Evolutionary conservation across 2,113 vertebrate species (phyloP).

Genomic region (Felis catus): DNA sequence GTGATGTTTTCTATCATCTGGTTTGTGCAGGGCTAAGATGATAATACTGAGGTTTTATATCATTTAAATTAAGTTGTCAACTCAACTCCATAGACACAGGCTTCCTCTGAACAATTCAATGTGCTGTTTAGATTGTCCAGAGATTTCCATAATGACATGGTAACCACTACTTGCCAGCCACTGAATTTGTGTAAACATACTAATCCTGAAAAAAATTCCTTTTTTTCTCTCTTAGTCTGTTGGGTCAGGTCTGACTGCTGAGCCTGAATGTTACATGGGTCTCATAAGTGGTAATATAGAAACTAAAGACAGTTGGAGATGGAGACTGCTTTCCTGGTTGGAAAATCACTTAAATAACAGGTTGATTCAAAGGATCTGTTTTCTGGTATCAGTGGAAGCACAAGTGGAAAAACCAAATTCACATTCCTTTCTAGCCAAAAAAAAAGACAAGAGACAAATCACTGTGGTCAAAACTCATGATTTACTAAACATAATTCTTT

Average conservation of each 20-base stretch:
- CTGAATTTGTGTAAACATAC: slow-evolving; percentile 3
- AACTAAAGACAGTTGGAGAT: not conserved
- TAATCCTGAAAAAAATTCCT: slow-evolving; percentile 47
- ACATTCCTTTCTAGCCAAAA: not conserved
- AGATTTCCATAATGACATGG: slow-evolving; percentile 46
- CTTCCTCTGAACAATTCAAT: not conserved
- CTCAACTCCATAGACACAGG: slow-evolving; percentile 13
- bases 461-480: slow-evolving; percentile 25
- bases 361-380: slow-evolving; percentile 30
- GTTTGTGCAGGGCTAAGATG: slow-evolving; percentile 30
- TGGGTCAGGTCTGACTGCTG: not conserved
- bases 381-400: not conserved
- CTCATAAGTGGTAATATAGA: not conserved
- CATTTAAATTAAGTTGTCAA: slow-evolving; percentile 67
- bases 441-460: slow-evolving; percentile 11
- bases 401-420: slow-evolving; percentile 14
- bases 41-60: slow-evolving; percentile 53
- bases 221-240: not conserved
- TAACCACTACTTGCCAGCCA: slow-evolving; percentile 34
- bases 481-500: slow-evolving; percentile 31
- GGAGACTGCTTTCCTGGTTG: not conserved
- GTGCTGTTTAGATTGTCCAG: slow-evolving; percentile 27
- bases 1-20: not conserved
- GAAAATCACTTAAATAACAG: not conserved
- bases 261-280: not conserved